Evolutionary conservation across 2,888 invertebrate species (phyloP).

Genomic region (Cantharis flavilabris): DNA sequence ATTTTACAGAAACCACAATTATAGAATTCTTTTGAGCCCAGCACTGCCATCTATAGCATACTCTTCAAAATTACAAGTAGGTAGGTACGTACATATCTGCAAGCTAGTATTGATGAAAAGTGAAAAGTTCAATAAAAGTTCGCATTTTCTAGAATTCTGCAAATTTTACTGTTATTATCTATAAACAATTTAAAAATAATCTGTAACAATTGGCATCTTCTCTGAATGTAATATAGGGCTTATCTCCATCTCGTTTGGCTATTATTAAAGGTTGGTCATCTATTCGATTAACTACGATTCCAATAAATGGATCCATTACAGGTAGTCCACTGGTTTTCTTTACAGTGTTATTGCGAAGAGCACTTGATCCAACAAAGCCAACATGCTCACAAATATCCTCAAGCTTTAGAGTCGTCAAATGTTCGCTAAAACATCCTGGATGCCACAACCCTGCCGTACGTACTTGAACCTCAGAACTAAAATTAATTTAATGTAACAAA

Average conservation of each 20-base stretch:
- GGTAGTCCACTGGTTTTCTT: slow-evolving; percentile 30
- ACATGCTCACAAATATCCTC: slow-evolving; percentile 66
- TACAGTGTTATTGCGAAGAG: slow-evolving; percentile 39
- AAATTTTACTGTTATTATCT: slow-evolving; percentile 9
- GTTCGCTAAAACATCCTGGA: slow-evolving; percentile 66
- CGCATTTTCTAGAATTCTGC: too few relatives aligned
- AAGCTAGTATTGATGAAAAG: background rate
- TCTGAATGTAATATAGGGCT: slow-evolving; percentile 45
- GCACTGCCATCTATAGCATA: background rate
- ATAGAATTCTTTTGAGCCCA: background rate
- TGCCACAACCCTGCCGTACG: slow-evolving; percentile 74
- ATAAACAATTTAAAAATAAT: slow-evolving; percentile 48
- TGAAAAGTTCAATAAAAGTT: too few relatives aligned
- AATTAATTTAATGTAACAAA: slow-evolving; percentile 19
- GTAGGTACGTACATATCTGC: too few relatives aligned
- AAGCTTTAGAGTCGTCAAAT: slow-evolving; percentile 60
- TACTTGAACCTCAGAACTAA: slow-evolving; percentile 67
- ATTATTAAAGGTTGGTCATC: slow-evolving; percentile 35
- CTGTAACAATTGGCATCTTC: slow-evolving; percentile 45
- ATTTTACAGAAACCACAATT: background rate
- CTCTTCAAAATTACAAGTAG: background rate
- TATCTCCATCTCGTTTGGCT: slow-evolving; percentile 44
- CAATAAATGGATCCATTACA: slow-evolving; percentile 44
- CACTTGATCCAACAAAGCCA: slow-evolving; percentile 64
- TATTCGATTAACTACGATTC: slow-evolving; percentile 44